Conservation (phyloP, 2,888 invertebrate species). For the Clepsis dumicolana region DNA sequence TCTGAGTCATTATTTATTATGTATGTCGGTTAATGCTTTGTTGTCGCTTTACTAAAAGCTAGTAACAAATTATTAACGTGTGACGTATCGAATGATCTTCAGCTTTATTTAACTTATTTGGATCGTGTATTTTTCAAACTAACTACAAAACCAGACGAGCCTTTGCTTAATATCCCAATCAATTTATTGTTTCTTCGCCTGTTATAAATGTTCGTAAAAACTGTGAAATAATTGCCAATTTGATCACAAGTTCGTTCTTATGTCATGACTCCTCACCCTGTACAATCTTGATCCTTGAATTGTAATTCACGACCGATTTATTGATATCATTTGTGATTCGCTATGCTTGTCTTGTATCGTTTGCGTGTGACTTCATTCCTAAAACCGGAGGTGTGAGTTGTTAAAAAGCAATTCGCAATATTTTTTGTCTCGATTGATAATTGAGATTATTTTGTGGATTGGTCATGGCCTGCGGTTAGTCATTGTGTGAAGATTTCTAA, state of each 20-base stretch:
- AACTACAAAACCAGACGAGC: background rate
- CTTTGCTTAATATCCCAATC: background rate
- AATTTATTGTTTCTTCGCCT: background rate
- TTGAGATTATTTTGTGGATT: constrained; percentile 19
- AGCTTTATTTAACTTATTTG: background rate
- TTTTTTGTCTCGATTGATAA: constrained; percentile 23
- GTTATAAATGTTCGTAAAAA: background rate
- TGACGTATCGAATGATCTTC: background rate
- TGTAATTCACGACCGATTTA: constrained; percentile 19
- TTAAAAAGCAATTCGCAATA: constrained; percentile 14
- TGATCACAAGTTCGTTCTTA: background rate
- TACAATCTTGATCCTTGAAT: background rate
- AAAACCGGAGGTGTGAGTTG: constrained; percentile 8
- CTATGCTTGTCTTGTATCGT: constrained; percentile 10
- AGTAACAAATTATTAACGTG: background rate
- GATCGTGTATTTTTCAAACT: background rate
- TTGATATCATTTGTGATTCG: constrained; percentile 40
- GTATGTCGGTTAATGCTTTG: background rate
- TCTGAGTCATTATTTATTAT: background rate
- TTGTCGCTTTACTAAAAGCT: background rate
- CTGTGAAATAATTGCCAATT: background rate
- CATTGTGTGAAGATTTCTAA: constrained; percentile 6
- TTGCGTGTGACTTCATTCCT: constrained; percentile 28
- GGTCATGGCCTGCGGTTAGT: background rate
- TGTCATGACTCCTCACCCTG: background rate